phyloP scores from a whole-genome alignment of 2,888 invertebrate species.

The Pachliopta kotzebuea region DNA sequence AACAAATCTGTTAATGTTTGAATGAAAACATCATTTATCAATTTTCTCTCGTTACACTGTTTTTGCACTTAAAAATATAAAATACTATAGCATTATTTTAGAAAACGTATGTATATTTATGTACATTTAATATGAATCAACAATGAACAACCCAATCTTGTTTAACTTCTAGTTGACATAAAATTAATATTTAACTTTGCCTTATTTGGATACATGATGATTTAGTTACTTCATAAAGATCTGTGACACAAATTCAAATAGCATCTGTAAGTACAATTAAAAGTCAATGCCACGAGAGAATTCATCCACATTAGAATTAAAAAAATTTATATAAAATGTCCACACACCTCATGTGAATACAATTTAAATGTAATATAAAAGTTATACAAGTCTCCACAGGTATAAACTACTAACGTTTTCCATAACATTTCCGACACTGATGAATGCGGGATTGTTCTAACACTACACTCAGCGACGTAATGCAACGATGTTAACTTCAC shows the following conservation, averaged over 20 bases:
- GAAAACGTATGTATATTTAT: constrained; percentile 52
- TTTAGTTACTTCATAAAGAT: constrained; percentile 20
- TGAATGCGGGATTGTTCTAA: constrained; percentile 50
- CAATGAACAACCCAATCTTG: constrained; percentile 56
- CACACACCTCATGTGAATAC: constrained; percentile 73
- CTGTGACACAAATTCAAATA: constrained; percentile 15
- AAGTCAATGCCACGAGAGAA: constrained; percentile 77
- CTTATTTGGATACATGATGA: constrained; percentile 22
- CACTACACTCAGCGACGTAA: constrained; percentile 62
- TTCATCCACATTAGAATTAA: constrained; percentile 63
- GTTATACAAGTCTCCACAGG: constrained; percentile 63
- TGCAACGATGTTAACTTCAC: constrained; percentile 60
- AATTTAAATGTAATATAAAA: constrained; percentile 71
- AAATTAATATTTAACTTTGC: constrained; percentile 31
- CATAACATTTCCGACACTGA: constrained; percentile 52
- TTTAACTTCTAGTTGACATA: constrained; percentile 39
- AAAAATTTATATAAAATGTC: constrained; percentile 71
- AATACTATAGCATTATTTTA: constrained; percentile 56
- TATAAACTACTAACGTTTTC: constrained; percentile 46
- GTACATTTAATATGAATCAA: constrained; percentile 63
- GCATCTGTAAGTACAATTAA: constrained; percentile 18
- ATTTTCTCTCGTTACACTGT: constrained; percentile 76
- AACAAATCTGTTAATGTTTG: constrained; percentile 43
- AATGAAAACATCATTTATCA: constrained; percentile 53
- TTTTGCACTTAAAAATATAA: constrained; percentile 72